Base-by-base conservation (phyloP, 2,797 vertebrate species). In the Rhinophrynus dorsalis region DNA sequence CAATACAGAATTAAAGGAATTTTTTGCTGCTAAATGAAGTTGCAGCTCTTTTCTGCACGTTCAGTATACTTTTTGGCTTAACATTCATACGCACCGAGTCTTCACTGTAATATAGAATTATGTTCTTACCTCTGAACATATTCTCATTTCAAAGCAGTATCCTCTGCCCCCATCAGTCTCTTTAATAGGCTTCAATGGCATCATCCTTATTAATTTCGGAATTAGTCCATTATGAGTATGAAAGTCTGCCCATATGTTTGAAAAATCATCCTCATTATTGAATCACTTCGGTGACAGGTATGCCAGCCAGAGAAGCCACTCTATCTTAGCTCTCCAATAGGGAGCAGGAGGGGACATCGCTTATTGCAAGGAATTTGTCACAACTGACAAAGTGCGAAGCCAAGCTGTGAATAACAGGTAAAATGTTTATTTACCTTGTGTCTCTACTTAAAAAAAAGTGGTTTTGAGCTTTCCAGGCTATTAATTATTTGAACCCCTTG, bases 191-290 rank as follows among this genome's bases (percentile, higher is more conserved):
- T 71, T 23, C 60, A 35, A 38, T 64, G 68, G 40, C 68, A 63
- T 71, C 51, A 57, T 71, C 57, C 68, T 71, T 71, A 71, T 63
- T 71, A 63, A 71, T 71, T 68, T 63, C 59, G 64, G 68, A 71
- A 71, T 63, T 63, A 64, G 59, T 64, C 51, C 68, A 71, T 71
- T 71, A 71, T 63, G 23, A 56, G 60, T 47, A 26, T 52, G 57
- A 56, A 56, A 71, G 48, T 71, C 60, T 71, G 50, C 58, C 68
- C 44, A 64, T 71, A 62, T 71, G 59, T 56, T 57, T 71, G 68
- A 71, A 57, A 71, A 63, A 71, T 71, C 68, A 63, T 50, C 50
- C 55, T 71, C 59, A 71, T 71, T 71, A 71, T 57, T 56, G 60
- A 48, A 57, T 60, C 52, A 17, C 59, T 40, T 38, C 32, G 11